Percentiles rank a stretch among this genome's conserved stretches.
These are phyloP conservation scores for Pipa parva DNA, from an alignment of 2,113 vertebrate genomes.

Conservation along the genomic window DNA sequence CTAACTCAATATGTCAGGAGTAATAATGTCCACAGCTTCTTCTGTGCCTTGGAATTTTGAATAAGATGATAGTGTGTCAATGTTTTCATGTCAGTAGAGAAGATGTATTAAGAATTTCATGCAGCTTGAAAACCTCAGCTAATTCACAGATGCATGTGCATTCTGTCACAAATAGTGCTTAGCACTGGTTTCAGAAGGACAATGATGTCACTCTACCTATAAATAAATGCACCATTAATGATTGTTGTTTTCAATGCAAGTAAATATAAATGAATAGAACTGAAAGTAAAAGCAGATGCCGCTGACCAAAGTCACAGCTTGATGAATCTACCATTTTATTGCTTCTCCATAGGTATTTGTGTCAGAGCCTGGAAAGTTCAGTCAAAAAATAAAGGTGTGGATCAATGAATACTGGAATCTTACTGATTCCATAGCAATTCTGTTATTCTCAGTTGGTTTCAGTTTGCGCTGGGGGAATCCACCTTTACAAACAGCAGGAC, in stretches of 20 bases:
- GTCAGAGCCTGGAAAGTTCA: conserved; percentile 84
- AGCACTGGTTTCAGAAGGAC: no score
- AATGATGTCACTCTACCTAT: no score
- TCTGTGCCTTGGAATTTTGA: background rate
- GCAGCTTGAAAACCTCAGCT: background rate
- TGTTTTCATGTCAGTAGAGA: background rate
- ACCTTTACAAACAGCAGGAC: conserved; percentile 67
- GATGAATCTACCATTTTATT: background rate
- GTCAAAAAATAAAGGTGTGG: conserved; percentile 91
- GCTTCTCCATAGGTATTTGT: conserved; percentile 71
- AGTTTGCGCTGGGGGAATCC: conserved; percentile 68
- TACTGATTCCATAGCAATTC: conserved; percentile 80
- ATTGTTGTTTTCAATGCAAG: no score
- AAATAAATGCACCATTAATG: no score
- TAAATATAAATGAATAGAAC: no score
- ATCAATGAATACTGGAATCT: conserved; percentile 94
- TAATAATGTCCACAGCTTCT: background rate
- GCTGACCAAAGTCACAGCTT: background rate
- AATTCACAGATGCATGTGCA: background rate
- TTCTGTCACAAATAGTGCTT: no score
- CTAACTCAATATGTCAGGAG: background rate
- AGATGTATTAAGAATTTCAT: background rate
- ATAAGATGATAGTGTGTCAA: background rate
- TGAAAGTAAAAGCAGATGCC: no score
- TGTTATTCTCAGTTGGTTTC: conserved; percentile 81